Percentiles rank a stretch among this genome's conserved stretches.
Evolutionary conservation across 2,888 invertebrate species (phyloP).

Genomic region (Lasioglossum lativentre): DNA sequence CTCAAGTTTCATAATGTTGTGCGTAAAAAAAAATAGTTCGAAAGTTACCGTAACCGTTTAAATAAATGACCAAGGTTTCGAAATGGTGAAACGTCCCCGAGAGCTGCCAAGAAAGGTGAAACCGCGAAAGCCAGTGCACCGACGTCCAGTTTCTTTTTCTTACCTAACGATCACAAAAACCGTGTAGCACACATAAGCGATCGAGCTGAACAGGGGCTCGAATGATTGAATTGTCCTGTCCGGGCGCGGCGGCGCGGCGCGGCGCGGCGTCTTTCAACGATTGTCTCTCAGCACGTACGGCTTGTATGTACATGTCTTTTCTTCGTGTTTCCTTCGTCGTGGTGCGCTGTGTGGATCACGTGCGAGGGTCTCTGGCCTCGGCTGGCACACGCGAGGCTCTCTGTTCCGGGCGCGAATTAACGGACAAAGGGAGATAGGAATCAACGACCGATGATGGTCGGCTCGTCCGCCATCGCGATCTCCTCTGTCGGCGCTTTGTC

Average conservation of each 20-base stretch:
- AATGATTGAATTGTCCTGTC: neutral
- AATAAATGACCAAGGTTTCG: neutral
- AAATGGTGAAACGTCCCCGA: neutral
- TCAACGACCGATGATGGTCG: conserved; percentile 89
- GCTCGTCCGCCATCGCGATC: conserved; percentile 93
- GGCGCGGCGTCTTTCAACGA: neutral
- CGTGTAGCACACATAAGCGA: neutral
- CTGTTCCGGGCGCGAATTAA: neutral
- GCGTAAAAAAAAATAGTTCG: no score
- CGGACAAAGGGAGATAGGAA: neutral
- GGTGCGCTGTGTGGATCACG: neutral
- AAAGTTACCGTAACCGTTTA: no score
- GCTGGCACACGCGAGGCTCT: neutral
- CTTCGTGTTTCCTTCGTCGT: neutral
- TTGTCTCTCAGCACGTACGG: conserved; percentile 4
- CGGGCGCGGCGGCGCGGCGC: no score
- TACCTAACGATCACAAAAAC: neutral
- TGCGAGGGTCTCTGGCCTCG: neutral
- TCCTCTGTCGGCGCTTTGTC: conserved; percentile 93
- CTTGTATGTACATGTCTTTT: conserved; percentile 14
- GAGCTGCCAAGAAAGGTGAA: neutral
- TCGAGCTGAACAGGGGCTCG: neutral
- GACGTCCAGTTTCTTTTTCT: neutral
- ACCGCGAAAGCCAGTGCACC: conserved; percentile 4
- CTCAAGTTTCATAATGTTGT: no score